Conservation (phyloP, 2,797 vertebrate genomes). For the Amblyopsis hoosieri region DNA sequence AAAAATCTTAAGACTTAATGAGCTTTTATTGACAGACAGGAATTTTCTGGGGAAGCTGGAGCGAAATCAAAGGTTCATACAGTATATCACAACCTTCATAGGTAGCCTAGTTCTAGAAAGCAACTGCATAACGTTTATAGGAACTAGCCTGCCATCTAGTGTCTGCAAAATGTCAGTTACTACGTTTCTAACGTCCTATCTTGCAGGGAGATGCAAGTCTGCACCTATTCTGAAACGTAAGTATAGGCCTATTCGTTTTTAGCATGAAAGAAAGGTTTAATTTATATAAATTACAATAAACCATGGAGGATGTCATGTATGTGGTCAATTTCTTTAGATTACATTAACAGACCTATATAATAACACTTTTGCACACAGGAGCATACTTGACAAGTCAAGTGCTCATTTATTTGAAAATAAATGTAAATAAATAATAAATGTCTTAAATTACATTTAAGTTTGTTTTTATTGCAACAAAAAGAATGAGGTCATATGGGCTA, state of each 20-base stretch:
- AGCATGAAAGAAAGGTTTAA: not conserved
- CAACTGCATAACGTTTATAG: constrained; percentile 29
- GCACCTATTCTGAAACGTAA: constrained; percentile 76
- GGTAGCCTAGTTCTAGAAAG: constrained; percentile 15
- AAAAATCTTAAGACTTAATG: not conserved
- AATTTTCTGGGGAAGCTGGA: constrained; percentile 18
- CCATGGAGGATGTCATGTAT: too few species aligned
- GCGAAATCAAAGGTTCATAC: constrained; percentile 9
- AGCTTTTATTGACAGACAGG: constrained; percentile 18
- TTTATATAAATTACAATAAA: not conserved
- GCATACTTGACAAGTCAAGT: too few species aligned
- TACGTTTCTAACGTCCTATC: constrained; percentile 35
- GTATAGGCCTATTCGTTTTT: constrained; percentile 14
- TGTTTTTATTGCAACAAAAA: constrained; percentile 36
- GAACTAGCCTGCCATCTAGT: constrained; percentile 73
- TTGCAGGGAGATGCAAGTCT: constrained; percentile 81
- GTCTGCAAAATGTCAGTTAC: constrained; percentile 39
- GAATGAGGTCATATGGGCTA: constrained; percentile 39
- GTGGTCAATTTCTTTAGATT: too few species aligned
- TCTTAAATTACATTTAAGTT: not conserved
- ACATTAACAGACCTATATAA: too few species aligned
- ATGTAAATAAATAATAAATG: too few species aligned
- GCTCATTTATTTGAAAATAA: not conserved
- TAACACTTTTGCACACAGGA: too few species aligned
- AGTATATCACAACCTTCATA: not conserved